These are phyloP conservation scores for Passer domesticus DNA, from an alignment of 2,113 vertebrate species.

Conservation along the genomic window DNA sequence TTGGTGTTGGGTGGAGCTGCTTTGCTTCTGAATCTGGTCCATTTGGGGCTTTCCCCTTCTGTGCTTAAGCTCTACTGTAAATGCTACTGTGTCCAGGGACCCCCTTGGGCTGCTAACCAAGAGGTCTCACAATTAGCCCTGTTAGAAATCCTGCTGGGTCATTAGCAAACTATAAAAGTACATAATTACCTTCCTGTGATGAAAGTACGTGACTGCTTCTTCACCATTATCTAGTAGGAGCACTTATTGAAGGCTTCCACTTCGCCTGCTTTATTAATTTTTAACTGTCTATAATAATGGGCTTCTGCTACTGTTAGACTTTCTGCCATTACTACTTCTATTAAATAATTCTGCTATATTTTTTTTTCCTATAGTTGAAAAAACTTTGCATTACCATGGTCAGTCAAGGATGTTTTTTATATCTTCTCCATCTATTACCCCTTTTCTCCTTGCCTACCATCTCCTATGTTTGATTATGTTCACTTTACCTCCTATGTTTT, in stretches of 20 bases:
- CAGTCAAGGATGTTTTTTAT: neutral
- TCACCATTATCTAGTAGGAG: slow-evolving; percentile 1
- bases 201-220: neutral
- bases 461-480: neutral
- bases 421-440: neutral
- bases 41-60: neutral
- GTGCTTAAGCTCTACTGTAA: neutral
- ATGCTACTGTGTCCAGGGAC: neutral
- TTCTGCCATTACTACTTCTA: neutral
- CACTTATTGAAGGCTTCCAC: slow-evolving; percentile 52
- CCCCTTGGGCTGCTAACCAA: neutral
- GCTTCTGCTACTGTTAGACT: neutral
- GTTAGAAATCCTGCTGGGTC: neutral
- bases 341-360: neutral
- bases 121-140: neutral
- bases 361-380: neutral
- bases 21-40: neutral
- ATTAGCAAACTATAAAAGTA: slow-evolving; percentile 30
- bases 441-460: neutral
- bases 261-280: slow-evolving; percentile 38
- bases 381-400: neutral
- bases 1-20: neutral
- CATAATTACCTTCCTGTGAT: slow-evolving; percentile 24
- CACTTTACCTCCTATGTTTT: neutral
- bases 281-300: slow-evolving; percentile 31